Evolutionary conservation across 1,140 invertebrate species (phyloP).

Genomic region (Megathymus violae): DNA sequence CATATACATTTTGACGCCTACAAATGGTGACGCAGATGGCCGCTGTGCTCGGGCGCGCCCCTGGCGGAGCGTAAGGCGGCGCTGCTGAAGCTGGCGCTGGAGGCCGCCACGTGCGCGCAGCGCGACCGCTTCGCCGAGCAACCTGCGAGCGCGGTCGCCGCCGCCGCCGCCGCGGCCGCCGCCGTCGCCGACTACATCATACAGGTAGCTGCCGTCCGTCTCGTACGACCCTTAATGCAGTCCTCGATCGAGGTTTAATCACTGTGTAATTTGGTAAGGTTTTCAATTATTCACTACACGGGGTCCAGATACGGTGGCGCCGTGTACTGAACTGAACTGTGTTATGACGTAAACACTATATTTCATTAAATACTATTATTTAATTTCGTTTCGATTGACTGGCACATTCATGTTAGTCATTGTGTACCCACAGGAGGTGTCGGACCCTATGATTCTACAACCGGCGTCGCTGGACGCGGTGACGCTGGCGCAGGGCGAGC

Average conservation of each 20-base stretch:
- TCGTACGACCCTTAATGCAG: no score
- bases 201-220: constrained; percentile 76
- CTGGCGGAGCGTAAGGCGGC: constrained; percentile 86
- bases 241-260: no score
- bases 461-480: constrained; percentile 94
- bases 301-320: no score
- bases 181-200: constrained; percentile 94
- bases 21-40: constrained; percentile 50
- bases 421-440: constrained; percentile 86
- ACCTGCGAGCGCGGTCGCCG: constrained; percentile 89
- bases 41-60: constrained; percentile 43
- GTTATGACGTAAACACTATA: background rate
- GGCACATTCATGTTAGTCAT: no score
- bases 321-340: background rate
- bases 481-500: constrained; percentile 92
- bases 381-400: no score
- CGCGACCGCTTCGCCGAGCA: constrained; percentile 94
- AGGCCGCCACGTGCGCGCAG: constrained; percentile 94
- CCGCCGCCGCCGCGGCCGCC: constrained; percentile 88
- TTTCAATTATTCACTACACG: no score
- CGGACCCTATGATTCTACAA: constrained; percentile 94
- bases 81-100: constrained; percentile 91
- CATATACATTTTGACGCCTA: no score
- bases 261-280: no score
- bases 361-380: no score